Percentiles rank a stretch among this genome's conserved stretches.
Evolutionary conservation across 2,888 invertebrate species (phyloP).

Genomic region (Drosophila anomalata): DNA sequence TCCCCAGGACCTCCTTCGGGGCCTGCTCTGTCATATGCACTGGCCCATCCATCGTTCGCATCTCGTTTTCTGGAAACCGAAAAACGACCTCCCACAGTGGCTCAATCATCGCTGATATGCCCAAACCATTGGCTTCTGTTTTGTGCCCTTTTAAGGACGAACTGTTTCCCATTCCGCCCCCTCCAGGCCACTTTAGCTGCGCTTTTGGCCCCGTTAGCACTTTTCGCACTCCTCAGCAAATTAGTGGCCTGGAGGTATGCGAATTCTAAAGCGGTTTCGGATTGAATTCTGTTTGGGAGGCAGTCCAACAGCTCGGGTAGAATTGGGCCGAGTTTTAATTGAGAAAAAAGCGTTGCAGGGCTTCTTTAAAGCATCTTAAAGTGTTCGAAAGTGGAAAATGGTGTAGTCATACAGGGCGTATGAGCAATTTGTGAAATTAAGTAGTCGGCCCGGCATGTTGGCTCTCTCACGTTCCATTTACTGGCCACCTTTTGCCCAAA

Average conservation of each 20-base stretch:
- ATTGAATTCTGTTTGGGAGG: slow-evolving; percentile 4
- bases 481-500: too few species aligned
- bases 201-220: slow-evolving; percentile 24
- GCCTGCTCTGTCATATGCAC: slow-evolving; percentile 52
- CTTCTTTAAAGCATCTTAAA: not conserved
- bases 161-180: not conserved
- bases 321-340: slow-evolving; percentile 9
- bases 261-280: slow-evolving; percentile 5
- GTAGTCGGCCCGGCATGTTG: too few species aligned
- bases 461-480: too few species aligned
- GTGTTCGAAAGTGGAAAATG: too few species aligned
- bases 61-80: not conserved
- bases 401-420: too few species aligned
- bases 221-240: slow-evolving; percentile 25
- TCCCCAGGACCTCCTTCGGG: not conserved
- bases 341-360: not conserved
- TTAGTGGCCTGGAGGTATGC: slow-evolving; percentile 10
- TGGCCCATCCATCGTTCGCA: slow-evolving; percentile 42
- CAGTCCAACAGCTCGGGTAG: slow-evolving; percentile 1
- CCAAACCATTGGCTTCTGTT: not conserved
- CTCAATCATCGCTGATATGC: slow-evolving; percentile 33
- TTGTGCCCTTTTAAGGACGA: not conserved
- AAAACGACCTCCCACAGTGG: slow-evolving; percentile 21
- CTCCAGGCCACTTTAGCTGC: slow-evolving; percentile 23
- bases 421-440: too few species aligned